Percentiles rank a stretch among this genome's conserved stretches.
Conservation (phyloP, 2,113 vertebrate species). For the Seriola quinqueradiata region DNA sequence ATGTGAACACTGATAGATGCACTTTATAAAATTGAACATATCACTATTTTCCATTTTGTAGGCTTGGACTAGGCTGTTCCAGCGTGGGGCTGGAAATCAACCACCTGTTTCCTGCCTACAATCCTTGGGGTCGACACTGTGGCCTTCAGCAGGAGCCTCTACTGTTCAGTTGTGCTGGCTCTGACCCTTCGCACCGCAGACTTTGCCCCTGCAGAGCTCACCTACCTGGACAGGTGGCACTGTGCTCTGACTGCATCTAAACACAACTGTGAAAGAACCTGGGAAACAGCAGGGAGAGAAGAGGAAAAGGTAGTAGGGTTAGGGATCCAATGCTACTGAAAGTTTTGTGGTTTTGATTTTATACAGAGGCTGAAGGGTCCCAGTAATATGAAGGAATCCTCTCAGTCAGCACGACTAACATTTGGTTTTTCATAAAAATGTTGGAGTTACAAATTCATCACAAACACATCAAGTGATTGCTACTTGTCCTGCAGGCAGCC, state of each 20-base stretch:
- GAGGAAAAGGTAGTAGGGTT: not conserved
- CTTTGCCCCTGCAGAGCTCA: slow-evolving; percentile 80
- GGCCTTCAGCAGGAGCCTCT: slow-evolving; percentile 78
- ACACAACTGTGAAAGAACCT: not conserved
- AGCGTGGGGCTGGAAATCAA: slow-evolving; percentile 65
- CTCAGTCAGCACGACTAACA: not conserved
- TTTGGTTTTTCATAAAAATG: not conserved
- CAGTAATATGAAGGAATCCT: not conserved
- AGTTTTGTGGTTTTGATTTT: not conserved
- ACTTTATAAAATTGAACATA: not conserved
- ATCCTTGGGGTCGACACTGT: slow-evolving; percentile 79
- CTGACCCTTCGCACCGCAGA: slow-evolving; percentile 70
- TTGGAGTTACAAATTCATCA: not conserved
- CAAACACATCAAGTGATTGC: not conserved
- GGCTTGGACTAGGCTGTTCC: slow-evolving; percentile 75
- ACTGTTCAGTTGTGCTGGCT: slow-evolving; percentile 82
- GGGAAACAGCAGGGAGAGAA: not conserved
- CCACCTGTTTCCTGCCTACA: slow-evolving; percentile 82
- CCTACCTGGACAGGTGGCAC: slow-evolving; percentile 70
- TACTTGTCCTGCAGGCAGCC: not conserved
- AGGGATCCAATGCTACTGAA: not conserved
- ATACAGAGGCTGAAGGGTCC: not conserved
- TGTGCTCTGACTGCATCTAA: slow-evolving; percentile 68
- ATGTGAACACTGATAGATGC: not conserved
- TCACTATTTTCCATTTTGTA: slow-evolving; percentile 32